A percentile compares a stretch with the other conserved stretches of the same genome.
Evolutionary conservation across 2,888 invertebrate species (phyloP).

Genomic region (Chesias legatella): DNA sequence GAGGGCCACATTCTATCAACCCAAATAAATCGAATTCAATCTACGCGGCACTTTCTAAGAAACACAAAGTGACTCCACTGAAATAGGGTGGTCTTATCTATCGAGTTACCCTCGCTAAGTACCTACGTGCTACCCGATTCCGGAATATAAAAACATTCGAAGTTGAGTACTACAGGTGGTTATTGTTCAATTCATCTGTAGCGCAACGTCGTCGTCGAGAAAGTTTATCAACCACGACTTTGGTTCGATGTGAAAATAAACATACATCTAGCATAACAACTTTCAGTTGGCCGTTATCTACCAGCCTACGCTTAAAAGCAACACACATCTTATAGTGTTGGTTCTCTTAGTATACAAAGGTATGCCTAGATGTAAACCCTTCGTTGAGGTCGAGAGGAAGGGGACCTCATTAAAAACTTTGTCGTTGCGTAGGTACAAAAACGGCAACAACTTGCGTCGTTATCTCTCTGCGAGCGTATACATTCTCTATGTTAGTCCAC

Average conservation of each 20-base stretch:
- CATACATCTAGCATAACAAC: too few relatives aligned
- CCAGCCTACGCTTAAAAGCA: too few relatives aligned
- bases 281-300: too few relatives aligned
- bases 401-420: conserved; percentile 18
- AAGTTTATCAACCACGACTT: too few relatives aligned
- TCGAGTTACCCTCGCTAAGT: conserved; percentile 19
- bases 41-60: conserved; percentile 15
- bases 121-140: conserved; percentile 31
- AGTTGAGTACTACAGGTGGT: conserved; percentile 44
- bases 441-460: conserved; percentile 13
- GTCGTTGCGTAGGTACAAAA: conserved; percentile 14
- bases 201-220: too few relatives aligned
- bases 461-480: conserved; percentile 8
- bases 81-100: conserved; percentile 21
- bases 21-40: conserved; percentile 26
- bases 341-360: conserved; percentile 8
- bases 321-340: too few relatives aligned
- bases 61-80: conserved; percentile 15
- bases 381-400: conserved; percentile 7
- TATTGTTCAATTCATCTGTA: conserved; percentile 34
- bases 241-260: too few relatives aligned
- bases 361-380: conserved; percentile 6
- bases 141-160: conserved; percentile 29
- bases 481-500: conserved; percentile 11
- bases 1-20: conserved; percentile 17